Conservation (phyloP, 1,140 invertebrate species). For the Asobara japonica region DNA sequence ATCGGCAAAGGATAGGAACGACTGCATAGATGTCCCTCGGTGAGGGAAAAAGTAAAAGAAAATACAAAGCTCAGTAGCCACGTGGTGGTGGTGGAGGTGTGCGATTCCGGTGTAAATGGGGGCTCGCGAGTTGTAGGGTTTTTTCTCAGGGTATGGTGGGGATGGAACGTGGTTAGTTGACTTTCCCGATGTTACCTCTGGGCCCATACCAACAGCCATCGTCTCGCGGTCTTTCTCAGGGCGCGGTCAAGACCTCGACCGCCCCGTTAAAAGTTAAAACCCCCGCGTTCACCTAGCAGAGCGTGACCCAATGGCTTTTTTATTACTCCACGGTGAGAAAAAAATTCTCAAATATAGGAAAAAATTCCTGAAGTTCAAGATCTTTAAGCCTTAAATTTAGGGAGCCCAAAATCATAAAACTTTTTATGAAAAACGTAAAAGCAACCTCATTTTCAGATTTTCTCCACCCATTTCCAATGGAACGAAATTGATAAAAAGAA, state of each 20-base stretch:
- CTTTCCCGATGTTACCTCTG: constrained; percentile 60
- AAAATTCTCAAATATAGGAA: too few relatives aligned
- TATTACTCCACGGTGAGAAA: too few relatives aligned
- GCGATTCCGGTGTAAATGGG: constrained; percentile 27
- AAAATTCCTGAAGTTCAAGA: too few relatives aligned
- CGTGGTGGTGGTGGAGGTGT: constrained; percentile 18
- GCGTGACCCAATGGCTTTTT: neutral
- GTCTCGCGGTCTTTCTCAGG: constrained; percentile 43
- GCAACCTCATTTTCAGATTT: too few relatives aligned
- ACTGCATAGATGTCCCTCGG: neutral
- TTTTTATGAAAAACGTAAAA: too few relatives aligned
- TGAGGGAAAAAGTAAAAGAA: neutral
- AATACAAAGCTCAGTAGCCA: neutral
- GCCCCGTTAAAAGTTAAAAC: neutral
- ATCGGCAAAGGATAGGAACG: too few relatives aligned
- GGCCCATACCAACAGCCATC: constrained; percentile 17
- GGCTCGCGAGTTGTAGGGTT: constrained; percentile 26
- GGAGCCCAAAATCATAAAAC: too few relatives aligned
- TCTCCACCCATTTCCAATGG: too few relatives aligned
- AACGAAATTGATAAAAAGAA: too few relatives aligned
- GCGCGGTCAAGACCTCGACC: constrained; percentile 61
- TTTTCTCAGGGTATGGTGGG: constrained; percentile 52
- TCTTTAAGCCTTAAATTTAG: too few relatives aligned
- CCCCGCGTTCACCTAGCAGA: neutral
- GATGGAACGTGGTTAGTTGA: constrained; percentile 67